phyloP scores from a whole-genome alignment of 2,888 invertebrate species.

The Sarcophaga rosellei region DNA sequence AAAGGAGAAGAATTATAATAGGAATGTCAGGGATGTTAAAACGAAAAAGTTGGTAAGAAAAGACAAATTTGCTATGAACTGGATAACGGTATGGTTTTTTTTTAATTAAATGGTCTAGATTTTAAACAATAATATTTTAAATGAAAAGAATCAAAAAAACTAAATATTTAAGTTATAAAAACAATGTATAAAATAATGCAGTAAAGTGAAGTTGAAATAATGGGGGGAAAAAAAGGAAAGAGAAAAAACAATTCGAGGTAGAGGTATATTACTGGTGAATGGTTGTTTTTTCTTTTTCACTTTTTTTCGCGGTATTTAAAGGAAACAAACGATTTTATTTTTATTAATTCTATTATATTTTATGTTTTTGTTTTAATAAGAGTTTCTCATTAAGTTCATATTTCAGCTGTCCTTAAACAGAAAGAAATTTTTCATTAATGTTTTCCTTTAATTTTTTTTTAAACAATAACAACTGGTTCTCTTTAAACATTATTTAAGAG shows the following conservation, averaged over 20 bases:
- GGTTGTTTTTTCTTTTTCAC: conserved; percentile 40
- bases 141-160: conserved; percentile 32
- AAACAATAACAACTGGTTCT: conserved; percentile 41
- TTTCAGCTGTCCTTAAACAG: conserved; percentile 18
- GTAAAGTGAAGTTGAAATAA: conserved; percentile 23
- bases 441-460: conserved; percentile 31
- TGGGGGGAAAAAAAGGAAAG: neutral
- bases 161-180: conserved; percentile 63
- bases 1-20: conserved; percentile 46
- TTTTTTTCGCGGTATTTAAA: conserved; percentile 42
- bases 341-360: conserved; percentile 2
- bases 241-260: neutral
- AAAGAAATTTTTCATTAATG: conserved; percentile 32
- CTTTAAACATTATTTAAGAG: conserved; percentile 46
- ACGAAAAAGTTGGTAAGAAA: conserved; percentile 36
- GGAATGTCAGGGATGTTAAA: conserved; percentile 62
- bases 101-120: conserved; percentile 61
- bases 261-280: neutral
- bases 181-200: conserved; percentile 15
- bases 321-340: conserved; percentile 65
- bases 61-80: conserved; percentile 61
- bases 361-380: conserved; percentile 24
- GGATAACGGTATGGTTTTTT: conserved; percentile 64
- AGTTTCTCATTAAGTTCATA: conserved; percentile 48
- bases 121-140: conserved; percentile 55